Base-by-base conservation (phyloP, 2,888 invertebrate genomes). In the Drosophila prostipennis region DNA sequence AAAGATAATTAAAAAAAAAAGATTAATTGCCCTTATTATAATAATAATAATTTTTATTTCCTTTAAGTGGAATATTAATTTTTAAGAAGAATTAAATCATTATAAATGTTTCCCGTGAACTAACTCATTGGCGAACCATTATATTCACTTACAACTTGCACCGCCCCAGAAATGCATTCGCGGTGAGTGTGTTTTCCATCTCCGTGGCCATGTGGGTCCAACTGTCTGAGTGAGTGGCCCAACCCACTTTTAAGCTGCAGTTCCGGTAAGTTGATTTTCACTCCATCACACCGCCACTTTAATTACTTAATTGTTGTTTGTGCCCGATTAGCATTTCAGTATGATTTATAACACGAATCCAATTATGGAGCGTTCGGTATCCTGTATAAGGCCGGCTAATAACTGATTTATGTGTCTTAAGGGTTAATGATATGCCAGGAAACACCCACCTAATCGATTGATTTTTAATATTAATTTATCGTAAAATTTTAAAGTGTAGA, bases 241-340 rank as follows among this genome's bases (percentile, higher is more conserved):
- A 87, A 77, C 87, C 86, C 86, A 87, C 76, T 80, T 86, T 76
- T 84, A 42, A 80, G 68, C 72, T 82, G 77, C 86, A 89, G 89
- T 88, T 88, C 87, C 87, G 87, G 86, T 74, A 82, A 82, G 61
- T 51, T 72, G 69, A 64, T 65, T 72, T 72, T 72, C 69, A 69
- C 55, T 68, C 60, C 76, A 72, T 77, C 75, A 58, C 56, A 68
- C 42, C 63, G 49, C 43, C 42, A 46, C 51, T 74, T 79, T 83
- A 87, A 85, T 85, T 81, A 78, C 78, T 87, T 83, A 85, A 85
- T 85, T 74, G 68, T 68, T 65, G 67, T 59, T 77, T 57, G 64
- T 63, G 61, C 54, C 49, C 40, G 40, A 82, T 82, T 82, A 72
- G 82, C 82, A 82, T 82, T 75, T 75, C 68, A 71, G 45, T 70